phyloP scores from a whole-genome alignment of 2,888 invertebrate genomes.

The Acanthosepion pharaonis region DNA sequence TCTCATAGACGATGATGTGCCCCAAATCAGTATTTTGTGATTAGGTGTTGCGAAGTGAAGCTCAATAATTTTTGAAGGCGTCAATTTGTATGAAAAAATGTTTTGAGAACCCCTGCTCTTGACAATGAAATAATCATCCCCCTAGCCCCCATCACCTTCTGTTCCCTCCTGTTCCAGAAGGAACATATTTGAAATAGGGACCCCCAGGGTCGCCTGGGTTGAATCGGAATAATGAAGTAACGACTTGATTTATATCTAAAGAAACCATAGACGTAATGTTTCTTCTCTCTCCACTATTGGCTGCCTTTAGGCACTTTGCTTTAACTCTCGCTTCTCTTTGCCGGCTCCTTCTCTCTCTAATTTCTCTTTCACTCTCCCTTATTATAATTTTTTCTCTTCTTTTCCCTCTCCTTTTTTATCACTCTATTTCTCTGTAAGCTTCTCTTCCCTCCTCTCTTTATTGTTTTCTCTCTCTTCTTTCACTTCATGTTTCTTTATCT shows the following conservation, averaged over 20 bases:
- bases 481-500: too few relatives aligned
- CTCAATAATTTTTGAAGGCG: neutral
- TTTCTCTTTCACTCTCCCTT: neutral
- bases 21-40: neutral
- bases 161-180: neutral
- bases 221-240: conserved; percentile 21
- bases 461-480: too few relatives aligned
- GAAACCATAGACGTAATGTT: neutral
- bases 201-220: neutral
- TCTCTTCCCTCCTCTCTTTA: neutral
- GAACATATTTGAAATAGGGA: neutral
- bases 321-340: neutral
- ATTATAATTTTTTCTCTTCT: neutral
- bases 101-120: neutral
- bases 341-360: neutral
- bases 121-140: neutral
- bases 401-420: neutral
- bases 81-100: neutral
- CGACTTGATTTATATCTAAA: conserved; percentile 8
- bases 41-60: neutral
- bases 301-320: neutral
- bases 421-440: neutral
- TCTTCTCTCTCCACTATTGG: neutral
- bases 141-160: neutral
- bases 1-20: neutral